phyloP scores from a whole-genome alignment of 2,113 vertebrate genomes.

The Calypte anna region DNA sequence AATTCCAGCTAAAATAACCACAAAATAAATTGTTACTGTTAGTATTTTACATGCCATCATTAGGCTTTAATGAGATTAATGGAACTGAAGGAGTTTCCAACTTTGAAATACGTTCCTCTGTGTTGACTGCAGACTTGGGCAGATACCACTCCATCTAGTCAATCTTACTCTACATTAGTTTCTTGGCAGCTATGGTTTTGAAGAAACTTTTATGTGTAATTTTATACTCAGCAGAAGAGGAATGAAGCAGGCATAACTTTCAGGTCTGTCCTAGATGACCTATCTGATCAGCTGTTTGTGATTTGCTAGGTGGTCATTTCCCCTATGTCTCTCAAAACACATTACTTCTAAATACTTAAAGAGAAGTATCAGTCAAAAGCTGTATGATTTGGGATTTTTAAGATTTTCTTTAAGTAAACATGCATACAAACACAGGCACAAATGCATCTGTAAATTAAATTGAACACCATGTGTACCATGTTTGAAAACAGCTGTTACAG shows the following conservation, averaged over 20 bases:
- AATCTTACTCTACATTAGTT: not conserved
- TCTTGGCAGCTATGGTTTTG: not conserved
- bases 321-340: not conserved
- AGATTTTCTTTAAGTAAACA: not conserved
- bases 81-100: not conserved
- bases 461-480: not conserved
- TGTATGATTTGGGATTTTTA: not conserved
- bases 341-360: not conserved
- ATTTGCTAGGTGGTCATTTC: not conserved
- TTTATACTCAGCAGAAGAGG: not conserved
- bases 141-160: not conserved
- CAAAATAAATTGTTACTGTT: slow-evolving; percentile 4
- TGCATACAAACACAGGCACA: not conserved
- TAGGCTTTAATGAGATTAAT: slow-evolving; percentile 51
- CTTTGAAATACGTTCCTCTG: slow-evolving; percentile 2
- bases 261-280: not conserved
- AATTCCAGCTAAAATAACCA: slow-evolving; percentile 33
- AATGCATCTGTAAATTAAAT: not conserved
- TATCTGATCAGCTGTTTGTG: not conserved
- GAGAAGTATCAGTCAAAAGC: not conserved
- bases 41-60: slow-evolving; percentile 22
- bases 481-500: not conserved
- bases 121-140: not conserved
- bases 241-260: not conserved
- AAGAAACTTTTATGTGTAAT: not conserved